Evolutionary conservation across 2,888 invertebrate genomes (phyloP).

Genomic region (Melieria crassipennis): DNA sequence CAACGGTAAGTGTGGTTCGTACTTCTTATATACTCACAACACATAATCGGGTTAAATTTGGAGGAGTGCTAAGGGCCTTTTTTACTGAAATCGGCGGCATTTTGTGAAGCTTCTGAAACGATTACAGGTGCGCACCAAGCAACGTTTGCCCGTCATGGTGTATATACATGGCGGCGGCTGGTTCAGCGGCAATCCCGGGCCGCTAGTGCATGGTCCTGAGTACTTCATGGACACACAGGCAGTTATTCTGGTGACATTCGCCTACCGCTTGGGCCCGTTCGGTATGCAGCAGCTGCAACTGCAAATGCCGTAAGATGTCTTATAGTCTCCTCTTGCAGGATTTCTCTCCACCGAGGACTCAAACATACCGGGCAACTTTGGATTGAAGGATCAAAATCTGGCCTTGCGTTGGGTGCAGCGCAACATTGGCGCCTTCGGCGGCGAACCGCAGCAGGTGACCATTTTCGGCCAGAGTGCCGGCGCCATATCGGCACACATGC

Average conservation of each 20-base stretch:
- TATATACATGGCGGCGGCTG: conserved; percentile 69
- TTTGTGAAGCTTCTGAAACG: too few species aligned
- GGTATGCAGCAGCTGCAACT: conserved; percentile 45
- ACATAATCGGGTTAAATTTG: too few species aligned
- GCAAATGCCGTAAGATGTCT: not conserved
- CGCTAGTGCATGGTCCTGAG: conserved; percentile 66
- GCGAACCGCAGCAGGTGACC: conserved; percentile 65
- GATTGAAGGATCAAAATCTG: conserved; percentile 67
- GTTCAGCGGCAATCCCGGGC: conserved; percentile 66
- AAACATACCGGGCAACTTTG: conserved; percentile 67
- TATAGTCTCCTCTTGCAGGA: conserved; percentile 50
- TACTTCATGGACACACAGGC: conserved; percentile 68
- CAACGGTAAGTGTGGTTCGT: conserved; percentile 46
- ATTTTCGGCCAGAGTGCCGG: conserved; percentile 68
- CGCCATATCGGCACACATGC: conserved; percentile 66
- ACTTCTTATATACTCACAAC: not conserved
- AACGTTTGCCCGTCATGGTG: conserved; percentile 66
- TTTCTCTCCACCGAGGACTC: conserved; percentile 67
- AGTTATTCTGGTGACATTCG: conserved; percentile 67
- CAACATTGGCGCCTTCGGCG: conserved; percentile 66
- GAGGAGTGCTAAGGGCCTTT: too few species aligned
- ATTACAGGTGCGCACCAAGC: not conserved
- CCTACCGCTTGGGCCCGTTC: conserved; percentile 65
- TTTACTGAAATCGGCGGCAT: too few species aligned
- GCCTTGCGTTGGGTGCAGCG: conserved; percentile 67